Evolutionary conservation across 1,140 invertebrate genomes (phyloP), one percentile per base, ranked within the genome.

Genomic region (Metaphire vulgaris): DNA sequence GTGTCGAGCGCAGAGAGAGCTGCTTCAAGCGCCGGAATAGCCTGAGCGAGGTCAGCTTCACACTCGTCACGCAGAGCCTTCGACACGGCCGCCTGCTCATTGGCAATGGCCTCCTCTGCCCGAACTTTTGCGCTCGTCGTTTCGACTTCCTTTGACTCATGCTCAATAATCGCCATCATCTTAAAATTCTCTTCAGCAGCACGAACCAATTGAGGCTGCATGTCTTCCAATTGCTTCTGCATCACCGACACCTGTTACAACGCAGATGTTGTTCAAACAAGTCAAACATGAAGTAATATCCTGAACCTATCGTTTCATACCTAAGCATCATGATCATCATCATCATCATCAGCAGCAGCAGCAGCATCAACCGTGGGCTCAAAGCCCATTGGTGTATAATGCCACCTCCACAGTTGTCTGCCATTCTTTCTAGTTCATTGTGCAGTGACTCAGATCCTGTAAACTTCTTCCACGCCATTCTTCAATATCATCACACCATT

Each of bases 171-270:
- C 1, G 28, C 65, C 69, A 78, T 67, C 76, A 79, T 78, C 30
- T 72, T 66, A 29, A 69, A 31, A 34, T 83, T 86, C 78, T 87
- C 85, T 73, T 81, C 83, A 12, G 84, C 81, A 32, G 84, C 81
- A 1, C 80, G 78, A 14, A 86, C 83, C 67, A 87, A 77, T 80
- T 87, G 81, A 72, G 86, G 86, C 75, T 86, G 84, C 1, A 87
- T 79, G 29, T 83, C 82, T 75, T 87, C 84, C 31, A 87, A 78
- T 71, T 87, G 84, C 68, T 81, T 82, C 76, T 87, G 85, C 86
- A 97, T 96, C 30, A 90, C 89, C 32, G 88, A 87, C 41, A 95
- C 92, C 84, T 86, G 76, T 33, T 31, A 6, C 41, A 56, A n/a
- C n/a, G n/a, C n/a, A n/a, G n/a, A n/a, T n/a, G n/a, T n/a, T n/a